Percentiles rank a stretch among this genome's conserved stretches.
Conservation (phyloP, 1,140 invertebrate species). For the Lutraria rhynchaena region DNA sequence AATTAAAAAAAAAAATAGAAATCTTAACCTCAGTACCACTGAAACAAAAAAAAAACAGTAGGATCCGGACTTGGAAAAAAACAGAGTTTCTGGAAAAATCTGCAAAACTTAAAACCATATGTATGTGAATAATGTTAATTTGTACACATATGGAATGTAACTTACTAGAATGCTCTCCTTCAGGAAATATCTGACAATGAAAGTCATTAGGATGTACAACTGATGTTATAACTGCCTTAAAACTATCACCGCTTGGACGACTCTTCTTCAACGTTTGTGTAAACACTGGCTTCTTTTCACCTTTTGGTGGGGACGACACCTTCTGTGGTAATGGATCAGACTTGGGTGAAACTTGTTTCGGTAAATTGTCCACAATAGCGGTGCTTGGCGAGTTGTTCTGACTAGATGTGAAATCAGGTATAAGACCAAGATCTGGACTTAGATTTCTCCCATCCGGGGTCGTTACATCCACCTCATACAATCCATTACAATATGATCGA, state of each 20-base stretch:
- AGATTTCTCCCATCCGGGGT: not conserved
- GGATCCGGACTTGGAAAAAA: too few relatives aligned
- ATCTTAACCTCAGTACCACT: too few relatives aligned
- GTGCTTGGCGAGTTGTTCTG: not conserved
- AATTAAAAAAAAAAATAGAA: too few relatives aligned
- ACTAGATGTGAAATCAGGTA: not conserved
- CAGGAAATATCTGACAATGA: conserved; percentile 51
- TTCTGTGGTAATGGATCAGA: conserved; percentile 30
- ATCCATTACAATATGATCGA: conserved; percentile 9
- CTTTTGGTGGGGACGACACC: conserved; percentile 27
- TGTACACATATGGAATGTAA: too few relatives aligned
- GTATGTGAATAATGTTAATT: too few relatives aligned
- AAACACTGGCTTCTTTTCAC: conserved; percentile 32
- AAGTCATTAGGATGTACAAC: conserved; percentile 38
- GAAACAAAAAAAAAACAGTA: too few relatives aligned
- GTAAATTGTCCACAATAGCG: conserved; percentile 45
- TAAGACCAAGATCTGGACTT: conserved; percentile 7
- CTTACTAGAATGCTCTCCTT: conserved; percentile 21
- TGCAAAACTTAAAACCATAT: too few relatives aligned
- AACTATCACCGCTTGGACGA: conserved; percentile 1
- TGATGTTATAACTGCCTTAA: conserved; percentile 48
- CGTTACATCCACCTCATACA: conserved; percentile 26
- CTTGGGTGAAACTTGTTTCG: conserved; percentile 11
- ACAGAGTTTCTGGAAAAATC: too few relatives aligned
- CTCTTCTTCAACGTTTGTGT: conserved; percentile 19